Evolutionary conservation across 2,113 vertebrate genomes (phyloP), one percentile per base, ranked within the genome.

Genomic region (Falco punctatus): DNA sequence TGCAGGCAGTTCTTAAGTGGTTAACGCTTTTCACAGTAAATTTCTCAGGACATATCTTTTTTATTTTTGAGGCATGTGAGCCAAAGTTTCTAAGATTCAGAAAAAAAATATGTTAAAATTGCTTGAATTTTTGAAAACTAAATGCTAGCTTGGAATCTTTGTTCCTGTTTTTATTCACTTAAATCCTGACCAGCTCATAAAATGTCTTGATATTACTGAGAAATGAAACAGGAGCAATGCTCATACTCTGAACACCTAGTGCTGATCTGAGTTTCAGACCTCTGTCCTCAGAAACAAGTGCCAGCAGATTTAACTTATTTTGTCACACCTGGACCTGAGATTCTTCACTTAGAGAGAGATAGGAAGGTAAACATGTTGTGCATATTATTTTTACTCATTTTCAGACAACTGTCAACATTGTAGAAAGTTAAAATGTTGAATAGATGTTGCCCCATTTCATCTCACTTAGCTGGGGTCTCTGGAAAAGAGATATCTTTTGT

Each of bases 171-270:
- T 86, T 78, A 15, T 42, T 59, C 17, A 13, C 9, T 15, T 81
- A 57, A 79, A 52, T 72, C 26, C 28, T 33, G 40, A 67, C 8
- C 14, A 59, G 22, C 12, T 79, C 32, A 11, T 19, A 55, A 65
- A 1, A 22, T 67, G 10, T 62, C 48, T 24, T n/a, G 57, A 9
- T 46, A 17, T 35, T 58, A 35, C 51, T 51, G 55, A n/a, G 54
- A 44, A 92, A 46, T 2, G 10, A 38, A 86, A 38, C 9, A 24
- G 22, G 15, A 79, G 7, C 2, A 21, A 42, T 0, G 0, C 11
- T 52, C 6, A 49, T 11, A 40, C 54, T 61, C 64, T 58, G 52
- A 87, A 62, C 26, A 5, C 7, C 15, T 65, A 13, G 5, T 71
- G 38, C 23, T 71, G 26, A 75, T 12, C 17, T 0, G 3, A 55